Evolutionary conservation across 1,140 invertebrate genomes (phyloP), one percentile per base, ranked within the genome.

Genomic region (Schmidtea mediterranea): DNA sequence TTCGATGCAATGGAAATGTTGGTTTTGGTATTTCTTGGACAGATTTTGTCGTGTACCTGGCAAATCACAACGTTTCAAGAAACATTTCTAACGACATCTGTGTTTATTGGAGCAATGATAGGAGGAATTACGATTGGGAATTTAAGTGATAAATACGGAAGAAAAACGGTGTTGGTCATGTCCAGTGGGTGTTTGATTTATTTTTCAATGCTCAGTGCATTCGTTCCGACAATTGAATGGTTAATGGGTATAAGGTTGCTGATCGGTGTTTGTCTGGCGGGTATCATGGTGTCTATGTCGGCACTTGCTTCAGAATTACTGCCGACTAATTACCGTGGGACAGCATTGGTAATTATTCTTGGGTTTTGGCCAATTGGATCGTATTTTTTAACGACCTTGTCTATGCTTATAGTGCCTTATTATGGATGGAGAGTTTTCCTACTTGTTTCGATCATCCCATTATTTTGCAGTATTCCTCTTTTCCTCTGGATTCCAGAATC

Each of bases 1-100:
- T 19, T 32, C n/a, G 86, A 92, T 64, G 82, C 82, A 36, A 84
- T 92, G 80, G 86, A 92, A 69, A 90, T 90, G 78, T 86, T 86
- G 58, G 81, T 92, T 59, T 67, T 92, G 10, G 82, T 80, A 53
- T 86, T 92, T 52, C 63, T 92, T 6, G 82, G 80, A 45, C 83
- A 84, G 23, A 79, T 82, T 1, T 65, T 92, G 22, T 77, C 82
- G 58, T 92, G 84, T 66, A 78, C 83, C 62, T 92, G 83, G 83
- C 74, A 77, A 57, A 79, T 92, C 52, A 74, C 76, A 54, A 74
- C 79, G 68, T 80, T 73, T 58, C 71, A 76, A 54, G 73, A 78
- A 59, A 76, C 77, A 15, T 61, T 77, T 26, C 72, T 78, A 3
- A 80, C 76, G 26, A 79, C 76, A 16, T 72, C 82, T 52, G 83